Conservation (phyloP, 1,140 invertebrate species). For the Caenorhabditis brenneri region DNA sequence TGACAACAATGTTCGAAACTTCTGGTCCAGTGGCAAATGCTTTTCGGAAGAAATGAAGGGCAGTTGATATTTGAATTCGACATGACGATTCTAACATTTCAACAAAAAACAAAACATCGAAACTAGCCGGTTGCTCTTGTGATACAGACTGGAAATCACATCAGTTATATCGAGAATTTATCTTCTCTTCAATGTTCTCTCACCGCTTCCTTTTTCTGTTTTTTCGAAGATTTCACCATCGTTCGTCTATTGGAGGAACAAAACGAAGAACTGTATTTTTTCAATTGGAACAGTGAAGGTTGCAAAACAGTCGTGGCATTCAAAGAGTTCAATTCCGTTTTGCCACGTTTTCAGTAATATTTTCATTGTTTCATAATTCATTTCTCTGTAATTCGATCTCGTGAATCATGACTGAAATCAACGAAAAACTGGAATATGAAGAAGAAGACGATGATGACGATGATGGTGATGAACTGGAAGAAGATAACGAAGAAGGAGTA, state of each 20-base stretch:
- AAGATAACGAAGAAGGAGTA: neutral
- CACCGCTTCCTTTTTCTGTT: neutral
- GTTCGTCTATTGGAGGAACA: neutral
- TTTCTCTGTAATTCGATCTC: too few species aligned
- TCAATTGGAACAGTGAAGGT: too few species aligned
- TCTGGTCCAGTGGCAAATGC: neutral
- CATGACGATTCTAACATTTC: slow-evolving; percentile 9
- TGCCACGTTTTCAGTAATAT: too few species aligned
- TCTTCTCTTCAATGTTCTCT: neutral
- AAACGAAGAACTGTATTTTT: too few species aligned
- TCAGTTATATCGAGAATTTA: neutral
- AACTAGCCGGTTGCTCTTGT: neutral
- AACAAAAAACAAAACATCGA: neutral
- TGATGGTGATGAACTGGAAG: neutral
- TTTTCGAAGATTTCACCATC: neutral
- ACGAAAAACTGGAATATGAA: neutral
- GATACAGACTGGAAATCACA: neutral
- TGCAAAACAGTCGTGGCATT: too few species aligned
- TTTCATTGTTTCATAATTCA: too few species aligned
- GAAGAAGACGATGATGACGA: neutral
- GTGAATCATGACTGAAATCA: too few species aligned
- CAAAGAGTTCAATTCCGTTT: too few species aligned
- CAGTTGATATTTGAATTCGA: slow-evolving; percentile 11
- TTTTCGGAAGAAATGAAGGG: slow-evolving; percentile 13
- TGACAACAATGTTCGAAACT: neutral